A percentile compares a stretch with the other conserved stretches of the same genome.
Evolutionary conservation across 2,113 vertebrate genomes (phyloP).

Genomic region (Anthoscopus minutus): DNA sequence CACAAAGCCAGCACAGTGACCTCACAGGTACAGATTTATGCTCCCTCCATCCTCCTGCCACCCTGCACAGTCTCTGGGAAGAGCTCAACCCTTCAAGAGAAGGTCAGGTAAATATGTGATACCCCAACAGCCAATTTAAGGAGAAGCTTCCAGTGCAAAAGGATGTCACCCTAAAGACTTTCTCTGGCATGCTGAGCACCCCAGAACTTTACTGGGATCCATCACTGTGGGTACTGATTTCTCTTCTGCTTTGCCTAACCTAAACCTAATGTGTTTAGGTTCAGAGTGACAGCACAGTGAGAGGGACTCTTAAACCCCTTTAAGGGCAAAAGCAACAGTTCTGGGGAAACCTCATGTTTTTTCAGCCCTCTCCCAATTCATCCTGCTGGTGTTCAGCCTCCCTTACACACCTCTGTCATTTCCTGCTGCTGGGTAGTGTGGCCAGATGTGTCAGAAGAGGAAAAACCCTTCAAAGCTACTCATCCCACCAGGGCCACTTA

Average conservation of each 20-base stretch:
- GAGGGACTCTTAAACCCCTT: background rate
- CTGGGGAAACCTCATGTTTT: background rate
- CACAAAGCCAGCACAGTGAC: background rate
- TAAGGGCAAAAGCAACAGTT: background rate
- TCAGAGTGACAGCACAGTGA: background rate
- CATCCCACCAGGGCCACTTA: background rate
- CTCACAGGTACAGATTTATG: accelerated
- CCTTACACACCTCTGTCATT: background rate
- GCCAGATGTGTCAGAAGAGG: background rate
- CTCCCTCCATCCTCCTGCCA: background rate
- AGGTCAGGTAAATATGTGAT: background rate
- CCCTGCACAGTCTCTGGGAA: background rate
- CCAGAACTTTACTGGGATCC: background rate
- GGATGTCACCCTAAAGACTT: background rate
- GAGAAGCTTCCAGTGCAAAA: background rate
- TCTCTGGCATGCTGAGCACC: background rate
- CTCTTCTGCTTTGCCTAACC: background rate
- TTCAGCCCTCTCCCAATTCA: background rate
- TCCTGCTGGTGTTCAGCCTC: background rate
- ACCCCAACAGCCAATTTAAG: background rate
- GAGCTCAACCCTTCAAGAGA: background rate
- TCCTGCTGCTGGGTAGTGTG: background rate
- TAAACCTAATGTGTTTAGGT: background rate
- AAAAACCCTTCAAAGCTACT: background rate
- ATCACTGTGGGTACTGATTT: background rate